Conservation (phyloP, 2,888 invertebrate genomes). For the Cataglyphis cursor region DNA sequence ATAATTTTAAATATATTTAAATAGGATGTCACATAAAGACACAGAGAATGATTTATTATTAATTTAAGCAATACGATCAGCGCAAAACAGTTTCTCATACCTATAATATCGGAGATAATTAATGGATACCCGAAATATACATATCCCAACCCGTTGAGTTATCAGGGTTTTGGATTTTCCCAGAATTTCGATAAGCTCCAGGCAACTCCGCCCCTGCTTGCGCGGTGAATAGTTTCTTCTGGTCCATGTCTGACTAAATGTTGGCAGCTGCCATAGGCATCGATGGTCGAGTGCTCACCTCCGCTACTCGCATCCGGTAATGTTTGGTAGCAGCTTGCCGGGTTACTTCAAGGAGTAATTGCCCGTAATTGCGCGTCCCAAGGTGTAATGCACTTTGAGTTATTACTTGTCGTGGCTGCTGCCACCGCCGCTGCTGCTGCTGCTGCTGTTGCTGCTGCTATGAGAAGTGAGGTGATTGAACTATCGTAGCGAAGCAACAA, state of each 20-base stretch:
- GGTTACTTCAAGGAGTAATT: slow-evolving; percentile 54
- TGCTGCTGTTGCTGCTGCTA: slow-evolving; percentile 7
- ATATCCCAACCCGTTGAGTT: background rate
- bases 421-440: background rate
- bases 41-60: background rate
- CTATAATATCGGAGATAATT: background rate
- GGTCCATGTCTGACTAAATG: slow-evolving; percentile 78
- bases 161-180: background rate
- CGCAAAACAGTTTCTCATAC: background rate
- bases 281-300: slow-evolving; percentile 50
- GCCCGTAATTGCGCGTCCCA: slow-evolving; percentile 46
- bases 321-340: slow-evolving; percentile 49
- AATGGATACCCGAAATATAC: background rate
- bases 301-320: slow-evolving; percentile 37
- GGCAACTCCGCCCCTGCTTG: slow-evolving; percentile 54
- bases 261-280: slow-evolving; percentile 64
- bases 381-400: slow-evolving; percentile 55
- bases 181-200: background rate
- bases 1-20: background rate
- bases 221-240: slow-evolving; percentile 79
- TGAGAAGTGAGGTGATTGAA: slow-evolving; percentile 45
- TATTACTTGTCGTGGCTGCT: slow-evolving; percentile 46
- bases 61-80: background rate
- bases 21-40: background rate
- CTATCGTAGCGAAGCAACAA: slow-evolving; percentile 24